Evolutionary conservation across 2,888 invertebrate species (phyloP).

Genomic region (Oligia latruncula): DNA sequence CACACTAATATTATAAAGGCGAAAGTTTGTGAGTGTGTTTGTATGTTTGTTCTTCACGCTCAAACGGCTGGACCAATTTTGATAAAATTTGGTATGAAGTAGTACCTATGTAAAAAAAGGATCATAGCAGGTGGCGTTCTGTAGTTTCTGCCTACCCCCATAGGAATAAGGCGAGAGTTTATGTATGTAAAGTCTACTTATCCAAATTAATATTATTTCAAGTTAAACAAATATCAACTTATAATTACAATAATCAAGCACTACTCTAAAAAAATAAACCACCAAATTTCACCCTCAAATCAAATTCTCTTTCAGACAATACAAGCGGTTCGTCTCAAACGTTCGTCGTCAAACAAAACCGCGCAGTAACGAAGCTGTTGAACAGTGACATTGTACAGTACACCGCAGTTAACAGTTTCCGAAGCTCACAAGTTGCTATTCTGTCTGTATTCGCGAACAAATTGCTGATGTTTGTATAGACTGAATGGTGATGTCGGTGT

Average conservation of each 20-base stretch:
- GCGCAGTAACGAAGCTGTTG: slow-evolving; percentile 45
- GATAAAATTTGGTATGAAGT: no score
- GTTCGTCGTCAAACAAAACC: slow-evolving; percentile 37
- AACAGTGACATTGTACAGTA: slow-evolving; percentile 3
- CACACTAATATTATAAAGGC: no score
- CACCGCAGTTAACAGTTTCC: slow-evolving; percentile 40
- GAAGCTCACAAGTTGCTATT: slow-evolving; percentile 52
- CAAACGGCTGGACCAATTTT: no score
- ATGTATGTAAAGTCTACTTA: no score
- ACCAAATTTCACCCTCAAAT: slow-evolving; percentile 11
- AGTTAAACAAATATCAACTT: no score
- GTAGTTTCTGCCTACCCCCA: no score
- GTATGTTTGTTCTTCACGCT: no score
- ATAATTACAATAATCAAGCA: neutral
- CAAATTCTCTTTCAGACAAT: slow-evolving; percentile 41
- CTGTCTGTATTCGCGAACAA: slow-evolving; percentile 47
- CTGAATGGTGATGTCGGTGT: slow-evolving; percentile 1
- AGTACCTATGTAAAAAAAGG: no score
- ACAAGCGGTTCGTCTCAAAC: slow-evolving; percentile 27
- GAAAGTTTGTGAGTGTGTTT: no score
- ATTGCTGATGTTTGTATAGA: slow-evolving; percentile 32
- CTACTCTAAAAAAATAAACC: neutral
- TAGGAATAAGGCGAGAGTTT: no score
- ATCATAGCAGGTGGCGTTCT: no score
- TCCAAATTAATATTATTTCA: no score